Base-by-base conservation (phyloP, 2,888 invertebrate genomes). In the Alviniconcha strummeri region DNA sequence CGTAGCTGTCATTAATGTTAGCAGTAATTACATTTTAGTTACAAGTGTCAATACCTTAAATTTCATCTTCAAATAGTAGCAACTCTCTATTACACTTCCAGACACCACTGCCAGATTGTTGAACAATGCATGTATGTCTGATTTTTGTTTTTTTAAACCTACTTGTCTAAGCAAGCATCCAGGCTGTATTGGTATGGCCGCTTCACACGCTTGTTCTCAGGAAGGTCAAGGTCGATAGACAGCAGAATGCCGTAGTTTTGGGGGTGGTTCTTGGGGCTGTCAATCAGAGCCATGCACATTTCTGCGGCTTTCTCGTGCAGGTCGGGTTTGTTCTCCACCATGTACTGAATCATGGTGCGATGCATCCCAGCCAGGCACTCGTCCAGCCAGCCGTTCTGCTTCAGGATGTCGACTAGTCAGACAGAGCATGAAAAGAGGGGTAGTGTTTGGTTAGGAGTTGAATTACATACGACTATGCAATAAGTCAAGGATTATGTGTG, bases 351-450 rank as follows among this genome's bases (percentile, higher is more conserved):
- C 82, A 82, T 76, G 7, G 64, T 57, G 17, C 76, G 74, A 55
- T 82, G 82, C 67, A 76, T 67, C 11, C 55, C 64, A 5, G 67
- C 82, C 82, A 82, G 67, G 19, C 82, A 82, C 55, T 82, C 82
- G 2, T 82, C 82, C 75, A 82, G 17, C 82, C 82, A 76, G 17
- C 76, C 67, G 36, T 82, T 75, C 54, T 76, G 54, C 5, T 82
- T 76, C 82, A 82, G 69, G 64, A 76, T 69, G 76, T 82, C 82
- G n/a, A 82, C 82, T 82, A 76, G 36, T 36, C 36, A 36, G 36
- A 36, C 36, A 36, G 36, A 36, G 15, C 11, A 36, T 36, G 36
- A 36, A 36, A 36, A 36, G 36, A 36, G 36, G 36, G 36, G 36
- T 36, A 36, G 36, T 3, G 36, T 36, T 36, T 36, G 36, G 36